A percentile compares a stretch with the other conserved stretches of the same genome.
Evolutionary conservation across 2,888 invertebrate species (phyloP).

Genomic region (Syrphus vitripennis): DNA sequence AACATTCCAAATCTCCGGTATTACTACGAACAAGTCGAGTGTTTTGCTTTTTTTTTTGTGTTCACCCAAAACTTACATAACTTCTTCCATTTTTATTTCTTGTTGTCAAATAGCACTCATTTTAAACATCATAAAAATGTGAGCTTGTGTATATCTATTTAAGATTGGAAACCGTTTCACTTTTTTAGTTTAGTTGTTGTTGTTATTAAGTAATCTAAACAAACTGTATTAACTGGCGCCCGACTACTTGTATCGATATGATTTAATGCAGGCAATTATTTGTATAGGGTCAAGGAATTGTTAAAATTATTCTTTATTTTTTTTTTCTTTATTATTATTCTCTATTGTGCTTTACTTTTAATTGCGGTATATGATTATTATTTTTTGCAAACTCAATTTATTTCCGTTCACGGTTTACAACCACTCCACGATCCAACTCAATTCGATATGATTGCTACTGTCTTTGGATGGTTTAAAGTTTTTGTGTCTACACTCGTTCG

Average conservation of each 20-base stretch:
- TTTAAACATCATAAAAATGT: neutral
- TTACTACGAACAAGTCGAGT: constrained; percentile 10
- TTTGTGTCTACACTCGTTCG: constrained; percentile 38
- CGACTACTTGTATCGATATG: neutral
- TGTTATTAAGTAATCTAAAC: constrained; percentile 1
- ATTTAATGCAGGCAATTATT: neutral
- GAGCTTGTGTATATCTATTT: neutral
- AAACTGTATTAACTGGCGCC: neutral
- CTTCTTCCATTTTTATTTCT: neutral
- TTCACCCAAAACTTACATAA: constrained; percentile 56
- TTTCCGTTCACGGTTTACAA: constrained; percentile 28
- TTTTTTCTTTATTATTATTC: neutral
- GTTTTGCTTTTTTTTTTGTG: too few species aligned
- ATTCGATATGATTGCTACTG: constrained; percentile 40
- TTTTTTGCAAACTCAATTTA: constrained; percentile 2
- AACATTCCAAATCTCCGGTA: constrained; percentile 61
- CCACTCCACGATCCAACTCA: constrained; percentile 38
- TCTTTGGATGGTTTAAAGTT: constrained; percentile 23
- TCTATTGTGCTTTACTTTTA: neutral
- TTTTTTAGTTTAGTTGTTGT: constrained; percentile 27
- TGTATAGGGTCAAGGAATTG: constrained; percentile 33
- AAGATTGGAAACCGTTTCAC: constrained; percentile 38
- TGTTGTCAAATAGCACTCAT: constrained; percentile 19
- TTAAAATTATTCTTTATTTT: constrained; percentile 6
- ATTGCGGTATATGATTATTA: neutral